Base-by-base conservation (phyloP, 2,113 vertebrate species). In the Solenodon paradoxus region DNA sequence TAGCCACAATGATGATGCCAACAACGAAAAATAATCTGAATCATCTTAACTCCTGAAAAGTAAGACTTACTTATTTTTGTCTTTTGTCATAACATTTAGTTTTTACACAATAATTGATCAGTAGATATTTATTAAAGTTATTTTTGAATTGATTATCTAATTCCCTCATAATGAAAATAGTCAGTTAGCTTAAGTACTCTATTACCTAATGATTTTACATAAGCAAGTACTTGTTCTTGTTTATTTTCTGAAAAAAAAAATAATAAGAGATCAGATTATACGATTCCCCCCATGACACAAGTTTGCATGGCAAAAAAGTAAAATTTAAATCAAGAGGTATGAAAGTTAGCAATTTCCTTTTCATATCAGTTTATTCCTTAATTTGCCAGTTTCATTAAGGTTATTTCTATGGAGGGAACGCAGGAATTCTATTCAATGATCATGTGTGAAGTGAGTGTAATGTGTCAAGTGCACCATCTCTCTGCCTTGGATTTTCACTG, bases 111-210 rank as follows among this genome's bases (percentile, higher is more conserved):
- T 26, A 71, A 68, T 28, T 64, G 69, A 88, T 81, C 53, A 85
- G 74, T 57, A 78, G 22, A n/a, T 82, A 61, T 24, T 24, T 51
- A 40, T 40, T 69, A 3, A 9, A 81, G 8, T 82, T 82, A 81
- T 89, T 94, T 68, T 82, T 17, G 93, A 92, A 79, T 59, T n/a
- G 38, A 15, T 66, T 86, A 45, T 90, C 2, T 3, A 75, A 47
- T 93, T 83, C 32, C 83, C 45, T 95, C 30, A 86, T 80, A 93
- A 74, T 32, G 32, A 92, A 61, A 87, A 75, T 40, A 38, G 9
- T 15, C 20, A 82, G 35, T 75, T 64, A 38, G 22, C 30, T 6
- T 87, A 49, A 57, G 87, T 57, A 69, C 7, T 32, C 22, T 77
- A 64, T 55, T 88, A 20, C 9, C 8, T 22, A 92, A 68, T 49